Percentiles rank a stretch among this genome's conserved stretches.
Evolutionary conservation across 1,140 invertebrate species (phyloP).

Genomic region (Pentalonia nigronervosa): DNA sequence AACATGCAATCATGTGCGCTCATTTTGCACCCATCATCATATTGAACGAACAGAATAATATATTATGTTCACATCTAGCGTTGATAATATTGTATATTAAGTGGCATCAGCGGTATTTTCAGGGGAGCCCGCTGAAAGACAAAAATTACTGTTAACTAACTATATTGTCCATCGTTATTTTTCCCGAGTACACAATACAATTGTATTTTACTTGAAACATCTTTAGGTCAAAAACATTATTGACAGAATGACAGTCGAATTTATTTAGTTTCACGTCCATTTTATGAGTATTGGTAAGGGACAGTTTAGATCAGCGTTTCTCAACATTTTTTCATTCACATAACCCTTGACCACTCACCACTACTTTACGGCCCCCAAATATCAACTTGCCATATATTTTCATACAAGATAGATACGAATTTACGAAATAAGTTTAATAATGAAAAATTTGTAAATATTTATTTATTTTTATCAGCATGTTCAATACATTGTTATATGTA

Average conservation of each 20-base stretch:
- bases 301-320: too few species aligned
- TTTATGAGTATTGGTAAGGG: too few species aligned
- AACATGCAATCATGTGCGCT: neutral
- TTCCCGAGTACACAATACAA: neutral
- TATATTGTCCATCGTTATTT: neutral
- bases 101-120: neutral
- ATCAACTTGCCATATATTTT: neutral
- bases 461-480: neutral
- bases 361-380: neutral
- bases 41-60: neutral
- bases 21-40: neutral
- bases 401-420: neutral
- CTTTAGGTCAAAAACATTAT: neutral
- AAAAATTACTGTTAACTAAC: conserved; percentile 2
- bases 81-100: neutral
- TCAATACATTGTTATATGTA: neutral
- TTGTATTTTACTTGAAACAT: neutral
- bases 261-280: neutral
- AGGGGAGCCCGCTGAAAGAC: neutral
- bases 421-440: neutral
- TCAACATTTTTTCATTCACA: too few species aligned
- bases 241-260: too few species aligned
- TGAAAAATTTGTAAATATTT: too few species aligned
- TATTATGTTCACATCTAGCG: neutral
- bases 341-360: neutral